Conservation (phyloP, 2,797 vertebrate species). For the Mus minutoides region DNA sequence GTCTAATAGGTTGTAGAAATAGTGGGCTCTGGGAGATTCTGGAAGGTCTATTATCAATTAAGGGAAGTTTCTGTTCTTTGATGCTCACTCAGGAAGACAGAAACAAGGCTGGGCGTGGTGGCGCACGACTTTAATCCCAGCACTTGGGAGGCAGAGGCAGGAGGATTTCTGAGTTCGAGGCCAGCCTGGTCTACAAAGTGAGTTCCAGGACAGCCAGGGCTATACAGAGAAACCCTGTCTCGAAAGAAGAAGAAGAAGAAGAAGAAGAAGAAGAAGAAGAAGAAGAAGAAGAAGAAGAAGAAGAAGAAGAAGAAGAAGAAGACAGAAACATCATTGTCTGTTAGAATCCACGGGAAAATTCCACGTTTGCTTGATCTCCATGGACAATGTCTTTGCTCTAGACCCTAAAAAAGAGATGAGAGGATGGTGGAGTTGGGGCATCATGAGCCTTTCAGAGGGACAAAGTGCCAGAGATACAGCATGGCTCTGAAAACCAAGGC, state of each 20-base stretch:
- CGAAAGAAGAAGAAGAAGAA: too few relatives aligned
- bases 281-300: too few relatives aligned
- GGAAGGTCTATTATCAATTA: neutral
- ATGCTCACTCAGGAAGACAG: neutral
- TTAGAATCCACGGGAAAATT: constrained; percentile 28
- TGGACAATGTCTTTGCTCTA: neutral
- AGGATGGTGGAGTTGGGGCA: neutral
- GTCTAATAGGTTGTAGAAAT: neutral
- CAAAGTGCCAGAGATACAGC: neutral
- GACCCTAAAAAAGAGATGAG: neutral
- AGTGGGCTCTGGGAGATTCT: neutral
- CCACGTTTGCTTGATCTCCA: neutral
- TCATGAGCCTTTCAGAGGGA: neutral
- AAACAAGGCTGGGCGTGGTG: too few relatives aligned
- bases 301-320: too few relatives aligned
- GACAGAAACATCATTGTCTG: neutral
- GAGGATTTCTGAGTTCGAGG: too few relatives aligned
- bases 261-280: too few relatives aligned
- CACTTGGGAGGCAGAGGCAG: too few relatives aligned
- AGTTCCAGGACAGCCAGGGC: too few relatives aligned
- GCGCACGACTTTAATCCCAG: too few relatives aligned
- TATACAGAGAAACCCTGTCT: too few relatives aligned
- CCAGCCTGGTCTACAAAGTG: too few relatives aligned
- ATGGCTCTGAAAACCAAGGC: neutral
- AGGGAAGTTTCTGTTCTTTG: neutral